Conservation (phyloP, 2,113 vertebrate genomes). For the Lamprologus speciosus region DNA sequence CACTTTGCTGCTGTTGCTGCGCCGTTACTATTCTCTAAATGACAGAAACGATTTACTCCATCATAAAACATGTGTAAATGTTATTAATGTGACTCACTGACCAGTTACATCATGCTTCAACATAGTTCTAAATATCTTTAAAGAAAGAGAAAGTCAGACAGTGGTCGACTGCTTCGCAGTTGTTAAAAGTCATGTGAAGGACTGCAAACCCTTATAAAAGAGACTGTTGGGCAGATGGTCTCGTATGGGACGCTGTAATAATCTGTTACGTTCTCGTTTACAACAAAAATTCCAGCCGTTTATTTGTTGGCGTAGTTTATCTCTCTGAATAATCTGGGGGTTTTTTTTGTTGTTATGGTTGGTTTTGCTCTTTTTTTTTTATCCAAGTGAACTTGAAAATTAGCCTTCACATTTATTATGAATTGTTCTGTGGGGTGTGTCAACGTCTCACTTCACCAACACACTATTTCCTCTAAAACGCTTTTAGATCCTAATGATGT, state of each 20-base stretch:
- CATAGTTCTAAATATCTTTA: background rate
- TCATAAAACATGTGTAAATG: background rate
- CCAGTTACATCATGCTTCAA: background rate
- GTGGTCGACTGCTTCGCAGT: background rate
- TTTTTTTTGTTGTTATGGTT: background rate
- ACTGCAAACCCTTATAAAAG: background rate
- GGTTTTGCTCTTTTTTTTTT: background rate
- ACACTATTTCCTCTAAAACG: slow-evolving; percentile 13
- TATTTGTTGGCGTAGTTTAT: background rate
- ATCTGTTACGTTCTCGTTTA: background rate
- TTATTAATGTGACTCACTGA: background rate
- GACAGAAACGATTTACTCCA: background rate
- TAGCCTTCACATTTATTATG: background rate
- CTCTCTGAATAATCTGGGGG: rapidly evolving
- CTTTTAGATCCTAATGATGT: slow-evolving; percentile 25
- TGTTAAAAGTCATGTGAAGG: background rate
- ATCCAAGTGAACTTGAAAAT: background rate
- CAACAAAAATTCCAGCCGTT: background rate
- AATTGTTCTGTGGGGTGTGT: background rate
- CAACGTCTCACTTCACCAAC: background rate
- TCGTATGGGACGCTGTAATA: background rate
- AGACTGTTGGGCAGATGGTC: background rate
- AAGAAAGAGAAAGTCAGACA: background rate
- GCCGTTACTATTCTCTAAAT: background rate
- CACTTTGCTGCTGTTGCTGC: background rate